These are phyloP conservation scores for Camponotus vicinus DNA, from an alignment of 1,140 invertebrate genomes.

Conservation along the genomic window DNA sequence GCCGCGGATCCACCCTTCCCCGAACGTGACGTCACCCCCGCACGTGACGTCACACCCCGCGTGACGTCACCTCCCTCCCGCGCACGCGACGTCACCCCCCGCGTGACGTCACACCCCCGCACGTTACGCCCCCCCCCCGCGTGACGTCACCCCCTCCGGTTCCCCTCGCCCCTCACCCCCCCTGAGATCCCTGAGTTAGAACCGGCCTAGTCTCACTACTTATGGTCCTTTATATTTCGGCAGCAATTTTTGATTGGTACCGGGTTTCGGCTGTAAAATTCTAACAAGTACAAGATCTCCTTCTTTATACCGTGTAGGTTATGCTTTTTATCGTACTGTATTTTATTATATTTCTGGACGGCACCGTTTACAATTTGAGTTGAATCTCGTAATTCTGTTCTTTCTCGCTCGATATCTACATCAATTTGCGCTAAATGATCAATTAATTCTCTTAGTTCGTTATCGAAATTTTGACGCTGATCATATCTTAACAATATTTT, in stretches of 20 bases:
- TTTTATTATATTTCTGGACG: background rate
- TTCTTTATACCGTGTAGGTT: background rate
- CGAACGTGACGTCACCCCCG: too few relatives aligned
- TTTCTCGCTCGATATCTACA: background rate
- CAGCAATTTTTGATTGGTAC: background rate
- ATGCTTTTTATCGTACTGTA: background rate
- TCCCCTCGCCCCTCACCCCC: too few relatives aligned
- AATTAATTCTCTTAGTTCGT: background rate
- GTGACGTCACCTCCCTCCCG: too few relatives aligned
- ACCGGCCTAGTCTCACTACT: too few relatives aligned
- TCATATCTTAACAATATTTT: slow-evolving; percentile 1
- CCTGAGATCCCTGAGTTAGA: too few relatives aligned
- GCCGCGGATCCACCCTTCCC: too few relatives aligned
- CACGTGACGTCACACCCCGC: too few relatives aligned
- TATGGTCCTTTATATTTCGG: background rate
- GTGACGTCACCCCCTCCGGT: too few relatives aligned
- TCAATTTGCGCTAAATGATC: background rate
- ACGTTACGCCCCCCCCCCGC: too few relatives aligned
- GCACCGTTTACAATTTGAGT: background rate
- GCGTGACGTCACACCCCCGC: too few relatives aligned
- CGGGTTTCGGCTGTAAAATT: background rate
- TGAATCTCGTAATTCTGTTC: background rate
- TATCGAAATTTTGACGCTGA: background rate
- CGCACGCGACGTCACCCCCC: too few relatives aligned
- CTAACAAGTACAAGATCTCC: background rate